A percentile compares a stretch with the other conserved stretches of the same genome.
These are phyloP conservation scores for Tachycineta bicolor DNA, from an alignment of 2,113 vertebrate species.

Conservation along the genomic window DNA sequence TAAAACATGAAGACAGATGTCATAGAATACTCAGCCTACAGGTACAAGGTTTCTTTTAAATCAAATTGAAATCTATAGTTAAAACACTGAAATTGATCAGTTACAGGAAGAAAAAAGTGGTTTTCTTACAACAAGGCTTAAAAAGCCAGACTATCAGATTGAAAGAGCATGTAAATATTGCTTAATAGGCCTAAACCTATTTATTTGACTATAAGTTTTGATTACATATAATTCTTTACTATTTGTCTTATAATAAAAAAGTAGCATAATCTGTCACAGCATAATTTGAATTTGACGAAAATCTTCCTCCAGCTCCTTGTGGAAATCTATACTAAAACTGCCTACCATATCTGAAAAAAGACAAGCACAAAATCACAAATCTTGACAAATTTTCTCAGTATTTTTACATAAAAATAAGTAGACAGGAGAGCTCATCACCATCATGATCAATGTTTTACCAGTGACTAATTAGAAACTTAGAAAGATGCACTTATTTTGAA, in stretches of 20 bases:
- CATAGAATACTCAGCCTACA: background rate
- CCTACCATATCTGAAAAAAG: background rate
- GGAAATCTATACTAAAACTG: background rate
- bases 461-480: background rate
- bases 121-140: background rate
- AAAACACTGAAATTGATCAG: background rate
- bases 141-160: background rate
- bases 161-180: background rate
- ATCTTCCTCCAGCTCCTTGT: background rate
- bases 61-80: background rate
- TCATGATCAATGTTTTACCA: background rate
- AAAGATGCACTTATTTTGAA: background rate
- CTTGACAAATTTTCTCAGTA: background rate
- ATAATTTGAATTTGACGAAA: background rate
- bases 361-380: background rate
- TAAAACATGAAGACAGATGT: background rate
- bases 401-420: background rate
- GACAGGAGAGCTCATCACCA: background rate
- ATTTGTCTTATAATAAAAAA: background rate
- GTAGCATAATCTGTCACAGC: background rate
- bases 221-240: background rate
- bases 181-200: background rate
- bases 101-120: background rate
- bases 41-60: background rate
- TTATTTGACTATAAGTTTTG: constrained; percentile 10